A percentile compares a stretch with the other conserved stretches of the same genome.
phyloP scores from a whole-genome alignment of 1,140 invertebrate genomes.

The Drosophila nigromelanica region DNA sequence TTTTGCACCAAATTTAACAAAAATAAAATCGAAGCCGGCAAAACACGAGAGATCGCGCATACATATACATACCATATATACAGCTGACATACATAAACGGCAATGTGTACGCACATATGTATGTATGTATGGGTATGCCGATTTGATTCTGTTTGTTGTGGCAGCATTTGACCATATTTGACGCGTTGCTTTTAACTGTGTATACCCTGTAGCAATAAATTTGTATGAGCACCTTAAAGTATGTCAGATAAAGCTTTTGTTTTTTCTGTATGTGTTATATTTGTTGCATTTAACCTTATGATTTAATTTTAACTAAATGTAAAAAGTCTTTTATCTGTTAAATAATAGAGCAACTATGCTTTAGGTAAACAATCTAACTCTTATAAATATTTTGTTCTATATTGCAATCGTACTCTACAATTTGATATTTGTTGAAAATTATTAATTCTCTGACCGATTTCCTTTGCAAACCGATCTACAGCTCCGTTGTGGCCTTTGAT shows the following conservation, averaged over 20 bases:
- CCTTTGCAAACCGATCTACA: conserved; percentile 84
- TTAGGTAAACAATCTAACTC: too few relatives aligned
- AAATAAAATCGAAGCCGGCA: conserved; percentile 77
- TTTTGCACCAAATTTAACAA: conserved; percentile 59
- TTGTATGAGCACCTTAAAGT: neutral
- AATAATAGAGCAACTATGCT: too few relatives aligned
- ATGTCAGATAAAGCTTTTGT: neutral
- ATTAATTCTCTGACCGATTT: neutral
- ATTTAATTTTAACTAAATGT: too few relatives aligned
- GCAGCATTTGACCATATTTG: conserved; percentile 48
- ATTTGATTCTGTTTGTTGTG: conserved; percentile 39
- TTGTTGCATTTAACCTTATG: too few relatives aligned
- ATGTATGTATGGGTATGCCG: conserved; percentile 3
- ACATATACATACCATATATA: conserved; percentile 37
- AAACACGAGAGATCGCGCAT: conserved; percentile 37
- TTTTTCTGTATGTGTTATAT: too few relatives aligned
- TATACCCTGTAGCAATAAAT: conserved; percentile 4
- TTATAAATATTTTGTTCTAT: too few relatives aligned
- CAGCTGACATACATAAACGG: conserved; percentile 8
- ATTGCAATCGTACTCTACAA: too few relatives aligned
- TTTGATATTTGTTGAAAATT: conserved; percentile 8
- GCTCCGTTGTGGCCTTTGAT: conserved; percentile 97
- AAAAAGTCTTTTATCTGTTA: too few relatives aligned
- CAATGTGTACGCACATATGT: neutral
- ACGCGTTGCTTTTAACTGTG: conserved; percentile 11